These are phyloP conservation scores for Porites cylindrica DNA, from an alignment of 92 coral and sea anemone genomes.

Conservation along the genomic window DNA sequence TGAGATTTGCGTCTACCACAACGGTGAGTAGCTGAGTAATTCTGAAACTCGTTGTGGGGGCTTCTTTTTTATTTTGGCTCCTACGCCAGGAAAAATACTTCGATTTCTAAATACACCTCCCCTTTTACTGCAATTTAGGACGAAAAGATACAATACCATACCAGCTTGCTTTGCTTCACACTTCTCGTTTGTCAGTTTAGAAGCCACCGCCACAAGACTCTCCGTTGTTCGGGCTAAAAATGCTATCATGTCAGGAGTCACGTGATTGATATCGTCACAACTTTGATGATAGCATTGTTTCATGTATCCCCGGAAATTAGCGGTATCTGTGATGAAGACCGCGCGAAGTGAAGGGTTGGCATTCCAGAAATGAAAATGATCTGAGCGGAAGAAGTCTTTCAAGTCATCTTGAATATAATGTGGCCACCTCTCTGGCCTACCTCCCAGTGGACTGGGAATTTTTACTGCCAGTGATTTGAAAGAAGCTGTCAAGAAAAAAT, in stretches of 20 bases:
- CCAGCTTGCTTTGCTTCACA: conserved; percentile 11
- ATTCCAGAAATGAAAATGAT: conserved; percentile 79
- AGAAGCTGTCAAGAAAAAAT: neutral
- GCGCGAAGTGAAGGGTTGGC: conserved; percentile 59
- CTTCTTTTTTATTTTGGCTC: no score
- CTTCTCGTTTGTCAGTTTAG: conserved; percentile 8
- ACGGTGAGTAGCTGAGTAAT: no score
- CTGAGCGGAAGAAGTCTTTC: conserved; percentile 1
- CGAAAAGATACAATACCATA: neutral
- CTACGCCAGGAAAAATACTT: no score
- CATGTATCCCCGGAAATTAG: conserved; percentile 83
- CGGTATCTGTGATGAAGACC: conserved; percentile 72
- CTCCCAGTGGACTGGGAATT: neutral
- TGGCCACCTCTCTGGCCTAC: neutral
- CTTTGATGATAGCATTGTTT: conserved; percentile 62
- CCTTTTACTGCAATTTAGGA: no score
- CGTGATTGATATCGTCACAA: conserved; percentile 61
- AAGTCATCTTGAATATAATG: neutral
- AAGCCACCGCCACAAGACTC: conserved; percentile 24
- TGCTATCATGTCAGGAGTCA: conserved; percentile 41
- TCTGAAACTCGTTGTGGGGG: no score
- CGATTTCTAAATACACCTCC: no score
- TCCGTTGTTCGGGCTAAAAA: conserved; percentile 61
- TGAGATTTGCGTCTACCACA: no score
- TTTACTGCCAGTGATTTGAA: neutral